phyloP scores from a whole-genome alignment of 1,140 invertebrate genomes.

The Micrasema longulum region DNA sequence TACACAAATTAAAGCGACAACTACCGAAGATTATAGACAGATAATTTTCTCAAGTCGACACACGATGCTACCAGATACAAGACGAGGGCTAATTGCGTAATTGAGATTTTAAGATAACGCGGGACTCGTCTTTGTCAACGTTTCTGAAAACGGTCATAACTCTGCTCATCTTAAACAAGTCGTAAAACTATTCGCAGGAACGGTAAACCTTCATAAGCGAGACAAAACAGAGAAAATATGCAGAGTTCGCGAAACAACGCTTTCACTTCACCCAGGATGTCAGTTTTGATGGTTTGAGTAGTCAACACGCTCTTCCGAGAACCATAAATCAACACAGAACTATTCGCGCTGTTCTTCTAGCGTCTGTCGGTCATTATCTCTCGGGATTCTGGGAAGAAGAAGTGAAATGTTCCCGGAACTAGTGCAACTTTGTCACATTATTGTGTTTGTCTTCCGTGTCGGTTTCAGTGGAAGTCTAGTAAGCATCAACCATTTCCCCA shows the following conservation, averaged over 20 bases:
- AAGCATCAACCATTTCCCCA: no score
- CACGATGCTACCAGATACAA: neutral
- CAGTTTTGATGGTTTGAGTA: constrained; percentile 22
- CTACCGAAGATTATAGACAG: neutral
- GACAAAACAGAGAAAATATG: neutral
- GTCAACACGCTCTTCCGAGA: constrained; percentile 35
- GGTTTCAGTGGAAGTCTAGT: constrained; percentile 13
- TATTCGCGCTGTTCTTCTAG: constrained; percentile 18
- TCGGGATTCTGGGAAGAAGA: constrained; percentile 2
- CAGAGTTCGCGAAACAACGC: neutral
- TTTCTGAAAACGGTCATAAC: constrained; percentile 26
- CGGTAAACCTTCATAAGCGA: constrained; percentile 7
- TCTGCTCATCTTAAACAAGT: constrained; percentile 20
- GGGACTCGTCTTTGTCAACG: no score
- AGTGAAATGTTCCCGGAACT: constrained; percentile 11
- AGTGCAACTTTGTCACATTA: constrained; percentile 11
- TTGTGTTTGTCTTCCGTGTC: constrained; percentile 32
- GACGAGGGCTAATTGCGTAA: neutral
- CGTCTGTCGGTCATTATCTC: constrained; percentile 5
- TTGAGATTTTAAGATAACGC: neutral
- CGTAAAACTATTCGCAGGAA: constrained; percentile 15
- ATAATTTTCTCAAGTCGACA: constrained; percentile 18
- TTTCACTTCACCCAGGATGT: constrained; percentile 27
- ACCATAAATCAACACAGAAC: constrained; percentile 33
- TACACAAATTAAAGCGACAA: constrained; percentile 33